Evolutionary conservation across 1,140 invertebrate genomes (phyloP), one percentile per base, ranked within the genome.

Genomic region (Ephestia elutella): DNA sequence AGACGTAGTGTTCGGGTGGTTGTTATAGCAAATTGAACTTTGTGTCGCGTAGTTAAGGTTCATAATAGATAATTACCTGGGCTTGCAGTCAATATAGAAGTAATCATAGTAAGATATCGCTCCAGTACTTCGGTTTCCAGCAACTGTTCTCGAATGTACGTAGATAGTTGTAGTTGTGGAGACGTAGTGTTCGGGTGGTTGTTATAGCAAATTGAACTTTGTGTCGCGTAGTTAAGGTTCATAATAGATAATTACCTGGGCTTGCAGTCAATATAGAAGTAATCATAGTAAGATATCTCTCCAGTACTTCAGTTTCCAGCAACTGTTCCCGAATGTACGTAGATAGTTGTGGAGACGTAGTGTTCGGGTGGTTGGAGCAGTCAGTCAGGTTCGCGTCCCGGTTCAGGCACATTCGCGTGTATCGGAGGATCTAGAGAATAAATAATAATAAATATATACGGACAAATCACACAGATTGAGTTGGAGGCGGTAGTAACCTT

Each of bases 401-500:
- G 66, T 89, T 89, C 18, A 97, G 82, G 75, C 95, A 96, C 69
- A 95, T 89, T 3, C 95, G 90, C 56, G 96, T 80, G 82, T 96
- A 96, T 2, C 93, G 89, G 5, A 96, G 80, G 61, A 96, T 93
- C 93, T 95, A 32, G 30, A 32, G 11, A 32, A 32, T 32, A 32
- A 7, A 32, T 32, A 32, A 3, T 7, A 10, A 32, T 7, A 32
- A 17, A 49, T 49, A 49, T 49, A 49, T 49, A 44, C 38, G 15
- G 10, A 44, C 10, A 44, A 44, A 44, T n/a, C 15, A 44, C 11
- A 44, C 38, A 44, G 8, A 28, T 28, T 28, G 25, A 28, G 25
- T 28, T 28, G 8, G 25, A n/a, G n/a, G n/a, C n/a, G n/a, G n/a
- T n/a, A n/a, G n/a, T n/a, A n/a, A n/a, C 25, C 25, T 8, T 8